A percentile compares a stretch with the other conserved stretches of the same genome.
Conservation (phyloP, 2,888 invertebrate genomes). For the Chouioia cunea region DNA sequence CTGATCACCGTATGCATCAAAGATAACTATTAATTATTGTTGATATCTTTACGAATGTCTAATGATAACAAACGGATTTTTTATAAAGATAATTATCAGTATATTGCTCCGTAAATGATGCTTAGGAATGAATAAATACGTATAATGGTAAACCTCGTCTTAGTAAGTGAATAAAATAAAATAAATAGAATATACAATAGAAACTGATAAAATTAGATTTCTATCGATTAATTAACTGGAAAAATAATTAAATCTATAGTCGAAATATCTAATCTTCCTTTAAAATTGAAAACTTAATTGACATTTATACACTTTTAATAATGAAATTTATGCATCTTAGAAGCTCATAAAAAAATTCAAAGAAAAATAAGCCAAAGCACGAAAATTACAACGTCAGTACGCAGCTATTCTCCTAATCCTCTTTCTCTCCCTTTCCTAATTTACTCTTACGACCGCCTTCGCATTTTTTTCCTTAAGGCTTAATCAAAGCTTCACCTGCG, state of each 20-base stretch:
- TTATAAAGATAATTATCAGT: too few species aligned
- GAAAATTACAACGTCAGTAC: slow-evolving; percentile 16
- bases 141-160: too few species aligned
- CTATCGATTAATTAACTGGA: not conserved
- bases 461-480: slow-evolving; percentile 32
- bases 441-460: slow-evolving; percentile 42
- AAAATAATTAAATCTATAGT: not conserved
- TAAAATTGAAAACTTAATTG: slow-evolving; percentile 18
- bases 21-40: too few species aligned
- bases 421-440: slow-evolving; percentile 22
- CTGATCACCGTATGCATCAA: too few species aligned
- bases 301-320: slow-evolving; percentile 34
- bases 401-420: slow-evolving; percentile 30
- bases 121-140: too few species aligned
- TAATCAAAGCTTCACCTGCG: slow-evolving; percentile 36
- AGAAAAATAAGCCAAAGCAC: slow-evolving; percentile 31
- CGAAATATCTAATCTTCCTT: slow-evolving; percentile 7
- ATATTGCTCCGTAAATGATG: too few species aligned
- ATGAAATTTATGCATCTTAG: slow-evolving; percentile 24
- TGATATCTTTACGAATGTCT: too few species aligned
- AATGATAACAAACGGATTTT: too few species aligned
- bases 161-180: too few species aligned
- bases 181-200: too few species aligned
- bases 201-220: not conserved
- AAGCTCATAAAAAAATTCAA: slow-evolving; percentile 31